Conservation (phyloP, 2,888 invertebrate genomes). For the Galerucella pusilla region DNA sequence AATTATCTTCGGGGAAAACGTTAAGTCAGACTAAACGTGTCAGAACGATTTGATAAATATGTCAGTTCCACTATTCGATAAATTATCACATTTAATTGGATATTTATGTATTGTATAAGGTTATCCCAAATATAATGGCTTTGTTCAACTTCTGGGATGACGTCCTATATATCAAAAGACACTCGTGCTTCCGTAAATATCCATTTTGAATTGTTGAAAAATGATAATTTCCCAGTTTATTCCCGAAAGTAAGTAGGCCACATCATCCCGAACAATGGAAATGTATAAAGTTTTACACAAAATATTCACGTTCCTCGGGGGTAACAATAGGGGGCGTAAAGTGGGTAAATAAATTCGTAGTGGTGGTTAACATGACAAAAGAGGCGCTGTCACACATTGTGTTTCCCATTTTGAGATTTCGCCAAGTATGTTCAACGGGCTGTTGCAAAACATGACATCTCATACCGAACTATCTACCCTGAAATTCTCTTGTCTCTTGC, state of each 20-base stretch:
- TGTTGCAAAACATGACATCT: slow-evolving; percentile 22
- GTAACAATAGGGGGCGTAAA: slow-evolving; percentile 20
- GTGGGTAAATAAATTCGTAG: slow-evolving; percentile 25
- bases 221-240: too few species aligned
- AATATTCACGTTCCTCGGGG: slow-evolving; percentile 10
- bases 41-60: neutral
- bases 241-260: neutral
- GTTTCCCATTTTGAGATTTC: slow-evolving; percentile 38
- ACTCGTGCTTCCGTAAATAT: too few species aligned
- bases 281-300: neutral
- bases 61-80: neutral
- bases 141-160: too few species aligned
- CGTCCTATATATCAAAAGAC: too few species aligned
- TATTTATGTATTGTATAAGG: too few species aligned
- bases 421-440: slow-evolving; percentile 32
- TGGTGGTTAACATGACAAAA: slow-evolving; percentile 33
- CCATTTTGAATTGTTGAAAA: too few species aligned
- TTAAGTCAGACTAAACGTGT: slow-evolving; percentile 7
- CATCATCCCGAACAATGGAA: neutral
- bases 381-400: slow-evolving; percentile 26
- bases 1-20: slow-evolving; percentile 15
- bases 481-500: slow-evolving; percentile 16
- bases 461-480: slow-evolving; percentile 33
- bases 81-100: neutral
- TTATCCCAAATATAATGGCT: too few species aligned